A percentile compares a stretch with the other conserved stretches of the same genome.
Evolutionary conservation across 2,888 invertebrate genomes (phyloP).

Genomic region (Leucania comma): DNA sequence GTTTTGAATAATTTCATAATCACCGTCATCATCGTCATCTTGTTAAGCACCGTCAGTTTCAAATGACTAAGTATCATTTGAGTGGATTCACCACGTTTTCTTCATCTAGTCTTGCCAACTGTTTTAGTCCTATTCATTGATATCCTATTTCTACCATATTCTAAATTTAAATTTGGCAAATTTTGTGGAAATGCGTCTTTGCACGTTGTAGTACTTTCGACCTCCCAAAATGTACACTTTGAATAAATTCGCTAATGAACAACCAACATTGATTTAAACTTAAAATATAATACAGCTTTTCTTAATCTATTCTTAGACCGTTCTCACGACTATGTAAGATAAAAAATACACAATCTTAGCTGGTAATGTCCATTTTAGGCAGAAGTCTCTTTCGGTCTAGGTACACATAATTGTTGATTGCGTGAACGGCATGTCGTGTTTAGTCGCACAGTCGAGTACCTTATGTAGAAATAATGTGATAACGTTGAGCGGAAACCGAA

Average conservation of each 20-base stretch:
- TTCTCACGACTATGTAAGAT: conserved; percentile 72
- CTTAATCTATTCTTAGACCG: conserved; percentile 33
- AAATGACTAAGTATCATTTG: too few relatives aligned
- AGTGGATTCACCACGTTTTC: background rate
- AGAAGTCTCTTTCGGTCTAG: conserved; percentile 64
- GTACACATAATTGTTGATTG: conserved; percentile 66
- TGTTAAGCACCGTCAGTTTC: too few relatives aligned
- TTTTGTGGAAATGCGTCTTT: background rate
- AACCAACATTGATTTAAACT: conserved; percentile 40
- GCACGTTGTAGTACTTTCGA: background rate
- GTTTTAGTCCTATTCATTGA: background rate
- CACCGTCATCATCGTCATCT: too few relatives aligned
- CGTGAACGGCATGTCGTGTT: conserved; percentile 27
- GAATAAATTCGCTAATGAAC: conserved; percentile 14
- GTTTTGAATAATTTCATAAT: too few relatives aligned
- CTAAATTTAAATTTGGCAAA: background rate
- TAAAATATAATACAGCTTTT: conserved; percentile 32
- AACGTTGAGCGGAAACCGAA: conserved; percentile 41
- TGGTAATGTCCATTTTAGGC: conserved; percentile 78
- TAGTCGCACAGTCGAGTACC: conserved; percentile 44
- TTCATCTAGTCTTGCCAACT: background rate
- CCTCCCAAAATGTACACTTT: background rate
- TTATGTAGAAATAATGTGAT: conserved; percentile 35
- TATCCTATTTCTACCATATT: background rate
- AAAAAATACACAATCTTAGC: conserved; percentile 60